These are phyloP conservation scores for Drosophila kuntzei DNA, from an alignment of 2,888 invertebrate genomes.

Conservation along the genomic window DNA sequence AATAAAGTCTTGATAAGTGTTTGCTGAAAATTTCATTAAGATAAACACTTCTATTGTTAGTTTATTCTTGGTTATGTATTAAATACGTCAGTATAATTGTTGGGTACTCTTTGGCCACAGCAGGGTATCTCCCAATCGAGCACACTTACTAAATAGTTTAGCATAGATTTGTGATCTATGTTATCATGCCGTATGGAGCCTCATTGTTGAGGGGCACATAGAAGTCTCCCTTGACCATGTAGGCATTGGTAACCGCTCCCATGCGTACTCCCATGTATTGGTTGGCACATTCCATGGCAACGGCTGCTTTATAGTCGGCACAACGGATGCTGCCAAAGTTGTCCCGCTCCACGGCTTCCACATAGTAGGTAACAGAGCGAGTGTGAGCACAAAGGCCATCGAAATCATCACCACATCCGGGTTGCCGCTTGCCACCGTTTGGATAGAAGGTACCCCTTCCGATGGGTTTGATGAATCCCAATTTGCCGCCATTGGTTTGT, in stretches of 20 bases:
- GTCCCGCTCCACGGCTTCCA: slow-evolving; percentile 83
- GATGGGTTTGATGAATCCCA: slow-evolving; percentile 80
- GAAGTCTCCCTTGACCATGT: slow-evolving; percentile 72
- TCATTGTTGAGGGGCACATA: slow-evolving; percentile 70
- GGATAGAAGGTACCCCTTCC: slow-evolving; percentile 86
- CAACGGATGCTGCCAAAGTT: slow-evolving; percentile 80
- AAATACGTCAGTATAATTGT: neutral
- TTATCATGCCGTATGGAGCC: slow-evolving; percentile 67
- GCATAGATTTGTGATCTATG: neutral
- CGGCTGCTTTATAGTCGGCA: slow-evolving; percentile 60
- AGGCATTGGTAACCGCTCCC: slow-evolving; percentile 70
- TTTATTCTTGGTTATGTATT: neutral
- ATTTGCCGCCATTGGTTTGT: slow-evolving; percentile 78
- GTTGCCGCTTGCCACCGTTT: slow-evolving; percentile 86
- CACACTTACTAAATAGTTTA: neutral
- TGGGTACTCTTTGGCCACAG: neutral
- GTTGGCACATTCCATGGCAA: slow-evolving; percentile 61
- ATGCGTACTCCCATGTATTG: slow-evolving; percentile 65
- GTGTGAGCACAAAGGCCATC: slow-evolving; percentile 85
- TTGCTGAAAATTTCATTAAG: slow-evolving; percentile 9
- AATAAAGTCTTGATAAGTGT: slow-evolving; percentile 13
- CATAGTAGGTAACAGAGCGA: slow-evolving; percentile 84
- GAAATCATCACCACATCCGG: slow-evolving; percentile 85
- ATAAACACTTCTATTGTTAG: slow-evolving; percentile 8
- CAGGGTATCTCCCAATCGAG: neutral